Conservation (phyloP, 30 jellyfish, hydroid and myxozoan genomes). For the Sanderia malayensis region DNA sequence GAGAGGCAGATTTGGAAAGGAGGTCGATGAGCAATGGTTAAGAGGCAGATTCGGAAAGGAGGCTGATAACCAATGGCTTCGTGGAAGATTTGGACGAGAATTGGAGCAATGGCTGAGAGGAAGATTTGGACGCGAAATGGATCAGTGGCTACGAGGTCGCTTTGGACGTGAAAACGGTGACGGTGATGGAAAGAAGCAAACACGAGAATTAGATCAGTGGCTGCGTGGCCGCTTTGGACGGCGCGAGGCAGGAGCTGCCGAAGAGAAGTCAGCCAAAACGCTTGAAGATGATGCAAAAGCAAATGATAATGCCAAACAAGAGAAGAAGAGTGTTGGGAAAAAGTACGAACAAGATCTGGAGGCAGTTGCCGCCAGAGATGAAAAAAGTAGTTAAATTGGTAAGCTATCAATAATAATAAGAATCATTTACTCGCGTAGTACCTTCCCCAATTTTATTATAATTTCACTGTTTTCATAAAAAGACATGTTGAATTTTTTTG, state of each 20-base stretch:
- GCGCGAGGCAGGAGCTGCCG: conserved; percentile 50
- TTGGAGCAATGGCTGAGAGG: conserved; percentile 44
- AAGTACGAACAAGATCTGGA: conserved; percentile 15
- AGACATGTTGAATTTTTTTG: too few species aligned
- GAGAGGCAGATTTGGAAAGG: conserved; percentile 51
- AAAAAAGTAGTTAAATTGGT: conserved; percentile 40
- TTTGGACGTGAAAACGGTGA: conserved; percentile 36
- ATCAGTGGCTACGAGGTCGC: conserved; percentile 69
- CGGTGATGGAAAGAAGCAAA: conserved; percentile 22
- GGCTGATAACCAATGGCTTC: conserved; percentile 33
- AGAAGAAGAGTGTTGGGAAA: conserved; percentile 22
- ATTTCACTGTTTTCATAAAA: too few species aligned
- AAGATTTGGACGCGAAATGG: conserved; percentile 35
- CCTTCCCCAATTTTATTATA: too few species aligned
- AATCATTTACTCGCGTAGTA: too few species aligned
- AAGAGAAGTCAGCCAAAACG: neutral
- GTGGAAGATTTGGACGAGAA: conserved; percentile 58
- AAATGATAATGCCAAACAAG: neutral
- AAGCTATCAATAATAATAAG: too few species aligned
- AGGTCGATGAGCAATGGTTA: conserved; percentile 35
- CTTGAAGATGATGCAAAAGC: neutral
- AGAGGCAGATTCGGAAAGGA: conserved; percentile 54
- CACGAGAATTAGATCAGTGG: conserved; percentile 66
- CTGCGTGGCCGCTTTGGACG: conserved; percentile 79
- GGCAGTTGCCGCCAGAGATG: neutral